Base-by-base conservation (phyloP, 2,888 invertebrate species). In the Luperina testacea region DNA sequence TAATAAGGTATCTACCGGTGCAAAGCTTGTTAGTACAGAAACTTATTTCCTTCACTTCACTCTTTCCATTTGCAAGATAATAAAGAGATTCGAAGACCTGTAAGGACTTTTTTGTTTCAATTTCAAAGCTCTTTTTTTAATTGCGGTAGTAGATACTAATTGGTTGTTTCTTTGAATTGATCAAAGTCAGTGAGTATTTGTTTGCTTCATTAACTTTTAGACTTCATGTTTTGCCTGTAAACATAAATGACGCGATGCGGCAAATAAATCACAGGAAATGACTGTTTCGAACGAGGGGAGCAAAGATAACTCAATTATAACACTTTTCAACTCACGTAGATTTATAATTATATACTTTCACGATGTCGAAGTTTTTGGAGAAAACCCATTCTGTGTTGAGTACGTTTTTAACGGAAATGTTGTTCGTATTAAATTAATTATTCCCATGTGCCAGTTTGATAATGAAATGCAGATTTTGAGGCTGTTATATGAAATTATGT, bases 391-490 rank as follows among this genome's bases (percentile, higher is more conserved):
- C 24, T 48, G 15, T 48, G 61, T 77, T 27, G 13, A 53, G 38
- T 17, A 61, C 2, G 45, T 61, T 64, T 72, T 80, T 75, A 64
- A 85, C 9, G 24, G 27, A 74, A 82, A 82, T 61, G 8, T 76
- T 75, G 20, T 57, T 57, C 61, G 32, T 68, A 77, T 80, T 73
- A 51, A 81, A 64, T 80, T 85, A 86, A 86, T 83, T 78, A 80
- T 73, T 78, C 71, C 68, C 59, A 69, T 73, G 75, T 72, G 78
- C 63, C 78, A 72, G 57, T 77, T 73, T 38, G 65, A 42, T 24
- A 77, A 77, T 82, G 72, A 81, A 78, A 85, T 87, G 80, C 70
- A 87, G 81, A 82, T 88, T 84, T 83, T 65, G 79, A 63, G 75
- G 81, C 38, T 73, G 77, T 53, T 68, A 79, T 76, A 75, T 77